A percentile compares a stretch with the other conserved stretches of the same genome.
Evolutionary conservation across 2,797 vertebrate genomes (phyloP).

Genomic region (Pipistrellus kuhlii): DNA sequence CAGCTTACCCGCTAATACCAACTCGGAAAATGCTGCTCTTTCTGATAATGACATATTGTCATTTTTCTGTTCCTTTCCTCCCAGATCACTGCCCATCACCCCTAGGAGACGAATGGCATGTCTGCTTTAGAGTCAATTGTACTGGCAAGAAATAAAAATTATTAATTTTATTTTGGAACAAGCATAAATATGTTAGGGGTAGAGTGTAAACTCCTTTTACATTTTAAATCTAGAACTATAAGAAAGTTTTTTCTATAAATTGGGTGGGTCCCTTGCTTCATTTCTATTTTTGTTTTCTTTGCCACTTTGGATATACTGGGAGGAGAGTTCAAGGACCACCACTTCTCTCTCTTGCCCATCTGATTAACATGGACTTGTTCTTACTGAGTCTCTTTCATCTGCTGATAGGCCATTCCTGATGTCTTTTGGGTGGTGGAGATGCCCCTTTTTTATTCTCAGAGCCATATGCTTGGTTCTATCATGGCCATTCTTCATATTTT

Average conservation of each 20-base stretch:
- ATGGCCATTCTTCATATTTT: not conserved
- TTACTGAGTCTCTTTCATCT: not conserved
- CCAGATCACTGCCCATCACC: not conserved
- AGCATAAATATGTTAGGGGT: not conserved
- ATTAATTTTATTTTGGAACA: conserved; percentile 26
- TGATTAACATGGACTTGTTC: not conserved
- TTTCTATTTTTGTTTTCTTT: not conserved
- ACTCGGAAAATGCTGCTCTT: not conserved
- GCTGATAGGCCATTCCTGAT: not conserved
- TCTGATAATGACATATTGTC: not conserved
- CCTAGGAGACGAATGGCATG: not conserved
- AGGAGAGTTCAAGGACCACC: not conserved
- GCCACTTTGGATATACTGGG: not conserved
- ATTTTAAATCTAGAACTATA: not conserved
- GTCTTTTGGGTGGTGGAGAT: not conserved
- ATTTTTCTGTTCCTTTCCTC: not conserved
- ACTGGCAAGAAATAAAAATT: not conserved
- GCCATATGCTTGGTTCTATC: not conserved
- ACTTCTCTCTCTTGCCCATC: not conserved
- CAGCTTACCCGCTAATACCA: not conserved
- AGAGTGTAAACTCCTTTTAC: conserved; percentile 3
- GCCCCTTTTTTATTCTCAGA: not conserved
- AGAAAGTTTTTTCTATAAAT: not conserved
- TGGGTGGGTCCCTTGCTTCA: not conserved
- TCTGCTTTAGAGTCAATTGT: not conserved